Evolutionary conservation across 2,113 vertebrate genomes (phyloP), one percentile per base, ranked within the genome.

Genomic region (Cercopithecus mona): DNA sequence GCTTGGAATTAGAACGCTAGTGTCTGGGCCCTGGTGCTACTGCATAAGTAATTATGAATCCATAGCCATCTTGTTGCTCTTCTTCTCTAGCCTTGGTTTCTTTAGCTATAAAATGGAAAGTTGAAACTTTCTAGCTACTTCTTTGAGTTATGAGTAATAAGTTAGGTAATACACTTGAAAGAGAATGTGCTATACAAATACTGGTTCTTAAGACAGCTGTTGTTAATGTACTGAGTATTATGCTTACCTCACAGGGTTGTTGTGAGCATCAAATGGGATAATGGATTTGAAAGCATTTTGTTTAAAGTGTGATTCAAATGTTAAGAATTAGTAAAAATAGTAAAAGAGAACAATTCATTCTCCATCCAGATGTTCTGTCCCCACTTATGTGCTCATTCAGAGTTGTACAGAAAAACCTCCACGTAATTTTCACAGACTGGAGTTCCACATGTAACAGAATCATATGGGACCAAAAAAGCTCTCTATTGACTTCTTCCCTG

Each of bases 321-420:
- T 96, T 95, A 94, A 93, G 79, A 96, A 97, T 97, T 89, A 96
- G 55, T 93, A 95, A 97, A 93, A 98, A 90, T 96, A 97, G 79
- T 96, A 87, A 93, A 93, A 97, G 59, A 90, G 70, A 89, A 93
- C 93, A 95, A 87, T 88, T 90, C 76, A 93, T 96, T 97, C 90
- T 96, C 52, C 20, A 50, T 92, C 94, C 94, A 95, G 88, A 97
- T 97, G 90, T 94, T 95, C 50, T 93, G 52, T 78, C 55, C 97
- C 73, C 52, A 89, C 35, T 97, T 79, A 94, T 91, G 35, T 50
- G 23, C 87, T 93, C 94, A 92, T 96, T 94, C 75, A 96, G 75
- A 95, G 45, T 16, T 87, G 35, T 86, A 73, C 90, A 95, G 38
- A 96, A 81, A 66, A 86, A 92, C 35, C 70, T 76, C 75, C 59